Evolutionary conservation across 2,888 invertebrate species (phyloP), one percentile per base, ranked within the genome.

Genomic region (Drosophila mayaguana): DNA sequence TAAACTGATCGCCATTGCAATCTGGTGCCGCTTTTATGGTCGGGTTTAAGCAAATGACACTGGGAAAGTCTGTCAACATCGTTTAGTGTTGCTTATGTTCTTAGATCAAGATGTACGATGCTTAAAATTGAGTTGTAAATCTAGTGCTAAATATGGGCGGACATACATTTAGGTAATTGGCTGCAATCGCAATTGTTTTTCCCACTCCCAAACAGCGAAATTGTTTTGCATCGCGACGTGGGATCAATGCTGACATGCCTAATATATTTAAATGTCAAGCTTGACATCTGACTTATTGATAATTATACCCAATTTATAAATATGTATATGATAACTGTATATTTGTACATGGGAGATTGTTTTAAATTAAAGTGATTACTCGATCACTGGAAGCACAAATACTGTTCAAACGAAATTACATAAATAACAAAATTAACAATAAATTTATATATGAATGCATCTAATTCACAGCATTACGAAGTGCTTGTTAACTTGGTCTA

Each of bases 121-220:
- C 25, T 65, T 42, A 38, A 81, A 91, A 91, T 90, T 89, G 88
- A 91, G 91, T 81, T 90, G 90, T 91, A 91, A 91, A 89, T 90
- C 78, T 73, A 18, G 81, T 71, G 81, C 38, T 73, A 78, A 83
- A 84, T 75, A 72, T 75, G 81, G 88, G 85, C 84, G 81, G 83
- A 90, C 87, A 90, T 67, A 46, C 86, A 75, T 81, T 88, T 88
- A 81, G 79, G 78, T 90, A 79, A 90, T 90, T 88, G 71, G 68
- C 74, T 56, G 59, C 68, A 65, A 60, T 59, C 50, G 42, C 64
- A 72, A 69, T 68, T 68, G 67, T 65, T 59, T 36, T 59, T 63
- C 57, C 45, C 73, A 73, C 45, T 59, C 50, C n/a, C 62, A 54
- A 45, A 4, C 54, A 25, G 60, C 61, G 48, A 43, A 63, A 75